These are phyloP conservation scores for Rapana venosa DNA, from an alignment of 2,888 invertebrate species.

Conservation along the genomic window DNA sequence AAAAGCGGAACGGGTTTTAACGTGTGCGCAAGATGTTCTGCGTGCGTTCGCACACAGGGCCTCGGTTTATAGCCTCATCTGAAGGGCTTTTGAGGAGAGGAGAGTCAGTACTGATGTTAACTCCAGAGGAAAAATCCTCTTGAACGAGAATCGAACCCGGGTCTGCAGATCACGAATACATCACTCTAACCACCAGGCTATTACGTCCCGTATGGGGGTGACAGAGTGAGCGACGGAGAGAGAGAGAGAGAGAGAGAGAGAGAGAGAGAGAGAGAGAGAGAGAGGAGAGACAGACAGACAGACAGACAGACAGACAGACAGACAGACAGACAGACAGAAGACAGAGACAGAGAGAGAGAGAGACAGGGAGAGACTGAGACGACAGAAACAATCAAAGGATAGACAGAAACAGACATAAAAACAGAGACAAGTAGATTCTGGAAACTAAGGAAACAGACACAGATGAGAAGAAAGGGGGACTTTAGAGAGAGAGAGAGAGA, in stretches of 20 bases:
- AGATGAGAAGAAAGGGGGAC: background rate
- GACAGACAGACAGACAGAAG: background rate
- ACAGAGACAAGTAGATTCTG: background rate
- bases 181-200: too few species aligned
- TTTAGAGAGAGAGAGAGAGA: background rate
- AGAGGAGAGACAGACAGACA: background rate
- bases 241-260: background rate
- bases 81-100: too few species aligned
- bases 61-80: too few species aligned
- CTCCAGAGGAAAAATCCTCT: too few species aligned
- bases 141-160: too few species aligned
- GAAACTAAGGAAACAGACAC: background rate
- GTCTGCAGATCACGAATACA: too few species aligned
- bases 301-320: background rate
- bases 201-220: too few species aligned
- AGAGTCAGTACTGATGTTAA: too few species aligned
- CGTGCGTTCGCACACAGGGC: too few species aligned
- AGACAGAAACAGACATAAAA: conserved; percentile 1
- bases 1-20: too few species aligned
- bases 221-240: background rate
- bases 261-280: conserved; percentile 14
- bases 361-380: conserved; percentile 4
- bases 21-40: too few species aligned
- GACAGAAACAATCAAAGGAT: background rate
- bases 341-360: conserved; percentile 2